phyloP scores from a whole-genome alignment of 2,888 invertebrate species.

The Melitaea athalia region DNA sequence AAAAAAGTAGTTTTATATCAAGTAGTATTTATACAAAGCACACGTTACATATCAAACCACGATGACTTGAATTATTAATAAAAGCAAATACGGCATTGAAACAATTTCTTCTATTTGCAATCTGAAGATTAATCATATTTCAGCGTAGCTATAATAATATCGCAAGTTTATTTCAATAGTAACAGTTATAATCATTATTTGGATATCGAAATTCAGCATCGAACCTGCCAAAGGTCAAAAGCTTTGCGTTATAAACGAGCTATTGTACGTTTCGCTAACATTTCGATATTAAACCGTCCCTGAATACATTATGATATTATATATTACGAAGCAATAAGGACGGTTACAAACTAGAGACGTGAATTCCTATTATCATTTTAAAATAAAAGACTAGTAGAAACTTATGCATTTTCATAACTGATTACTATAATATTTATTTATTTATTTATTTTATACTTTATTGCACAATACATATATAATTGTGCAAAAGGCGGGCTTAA shows the following conservation, averaged over 20 bases:
- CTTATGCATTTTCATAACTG: too few species aligned
- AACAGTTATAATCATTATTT: constrained; percentile 11
- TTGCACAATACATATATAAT: too few species aligned
- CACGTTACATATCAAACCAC: neutral
- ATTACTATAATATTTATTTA: too few species aligned
- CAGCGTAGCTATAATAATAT: neutral
- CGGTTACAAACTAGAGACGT: neutral
- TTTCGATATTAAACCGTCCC: constrained; percentile 50
- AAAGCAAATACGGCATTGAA: neutral
- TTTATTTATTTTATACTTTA: too few species aligned
- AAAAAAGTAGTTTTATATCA: too few species aligned
- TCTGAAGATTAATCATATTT: neutral
- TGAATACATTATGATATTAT: constrained; percentile 47
- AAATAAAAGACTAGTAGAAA: too few species aligned
- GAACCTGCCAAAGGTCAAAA: constrained; percentile 37
- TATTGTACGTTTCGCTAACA: constrained; percentile 38
- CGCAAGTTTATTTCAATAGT: constrained; percentile 6
- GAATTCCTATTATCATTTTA: too few species aligned
- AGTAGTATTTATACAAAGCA: too few species aligned
- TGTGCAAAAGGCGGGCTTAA: too few species aligned
- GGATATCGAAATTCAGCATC: constrained; percentile 15
- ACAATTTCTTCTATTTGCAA: neutral
- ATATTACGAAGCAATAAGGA: constrained; percentile 19
- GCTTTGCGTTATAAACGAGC: constrained; percentile 35
- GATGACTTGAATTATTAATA: neutral